Evolutionary conservation across 2,888 invertebrate genomes (phyloP), one percentile per base, ranked within the genome.

Genomic region (Byasa hedistus): DNA sequence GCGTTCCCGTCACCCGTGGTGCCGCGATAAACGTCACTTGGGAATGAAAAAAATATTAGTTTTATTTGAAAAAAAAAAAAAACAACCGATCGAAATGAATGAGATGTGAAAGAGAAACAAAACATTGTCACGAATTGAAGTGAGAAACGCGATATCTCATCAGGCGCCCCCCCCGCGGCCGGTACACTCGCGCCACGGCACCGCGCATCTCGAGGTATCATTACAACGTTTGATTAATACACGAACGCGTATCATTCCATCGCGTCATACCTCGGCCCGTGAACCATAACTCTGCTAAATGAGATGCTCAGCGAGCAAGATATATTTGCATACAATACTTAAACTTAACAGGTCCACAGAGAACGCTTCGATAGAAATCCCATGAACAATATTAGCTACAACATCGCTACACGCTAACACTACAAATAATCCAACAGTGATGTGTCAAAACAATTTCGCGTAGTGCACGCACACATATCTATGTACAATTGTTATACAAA

Each of bases 1-100:
- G 77, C 82, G 79, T 77, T 79, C 76, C 78, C 79, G 79, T 86
- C 86, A 83, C 87, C 85, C 84, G 83, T 86, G 89, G 87, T 86
- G 85, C 78, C 79, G 81, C 87, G 86, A 89, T 90, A 89, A 87
- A 90, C 85, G 89, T 90, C 90, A 87, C 85, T 80, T 84, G 78
- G 89, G 89, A 89, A 90, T 90, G 87, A 85, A 88, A 90, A 89
- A 87, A 82, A 65, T 64, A 82, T 82, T 76, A 78, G 86, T 80
- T 79, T 78, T 77, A 78, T 79, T 82, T 83, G 82, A 81, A 84
- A 84, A 87, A 87, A 87, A 86, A 79, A 87, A 87, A 86, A 79
- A 77, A 81, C 79, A 80, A 75, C 74, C 81, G 81, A 85, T 86
- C 83, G 84, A 86, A 88, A 87, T 84, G 85, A 85, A 87, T 86